Percentiles rank a stretch among this genome's conserved stretches.
These are phyloP conservation scores for Clamator glandarius DNA, from an alignment of 2,797 vertebrate species.

Conservation along the genomic window DNA sequence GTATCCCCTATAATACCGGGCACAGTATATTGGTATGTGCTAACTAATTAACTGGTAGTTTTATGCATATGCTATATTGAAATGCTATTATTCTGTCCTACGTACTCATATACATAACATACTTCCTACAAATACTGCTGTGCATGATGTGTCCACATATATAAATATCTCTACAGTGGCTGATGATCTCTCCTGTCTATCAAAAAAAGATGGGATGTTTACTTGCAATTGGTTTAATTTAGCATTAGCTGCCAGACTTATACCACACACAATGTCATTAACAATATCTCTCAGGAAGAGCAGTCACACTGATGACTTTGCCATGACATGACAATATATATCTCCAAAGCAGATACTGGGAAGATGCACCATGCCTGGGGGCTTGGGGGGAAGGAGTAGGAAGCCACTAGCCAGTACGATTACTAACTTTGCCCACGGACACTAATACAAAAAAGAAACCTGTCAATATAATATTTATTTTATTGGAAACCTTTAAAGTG, in stretches of 20 bases:
- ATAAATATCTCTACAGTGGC: background rate
- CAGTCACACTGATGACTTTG: background rate
- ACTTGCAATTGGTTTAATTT: background rate
- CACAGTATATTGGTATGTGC: background rate
- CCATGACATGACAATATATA: background rate
- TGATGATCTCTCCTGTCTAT: background rate
- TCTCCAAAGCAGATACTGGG: background rate
- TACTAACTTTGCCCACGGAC: conserved; percentile 40
- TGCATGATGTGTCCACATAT: background rate
- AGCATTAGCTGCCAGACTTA: background rate
- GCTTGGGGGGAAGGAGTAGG: background rate
- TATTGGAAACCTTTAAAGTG: background rate
- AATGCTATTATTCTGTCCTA: background rate
- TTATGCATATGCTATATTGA: background rate
- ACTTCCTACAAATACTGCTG: background rate
- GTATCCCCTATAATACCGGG: background rate
- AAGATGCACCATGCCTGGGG: background rate
- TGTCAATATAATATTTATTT: background rate
- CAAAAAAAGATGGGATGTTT: background rate
- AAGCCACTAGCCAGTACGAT: background rate
- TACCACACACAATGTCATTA: background rate
- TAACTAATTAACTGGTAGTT: background rate
- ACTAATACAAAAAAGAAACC: background rate
- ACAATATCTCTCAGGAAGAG: background rate
- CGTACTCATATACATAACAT: background rate